A percentile compares a stretch with the other conserved stretches of the same genome.
These are phyloP conservation scores for Haemorhous mexicanus DNA, from an alignment of 2,113 vertebrate species.

Conservation along the genomic window DNA sequence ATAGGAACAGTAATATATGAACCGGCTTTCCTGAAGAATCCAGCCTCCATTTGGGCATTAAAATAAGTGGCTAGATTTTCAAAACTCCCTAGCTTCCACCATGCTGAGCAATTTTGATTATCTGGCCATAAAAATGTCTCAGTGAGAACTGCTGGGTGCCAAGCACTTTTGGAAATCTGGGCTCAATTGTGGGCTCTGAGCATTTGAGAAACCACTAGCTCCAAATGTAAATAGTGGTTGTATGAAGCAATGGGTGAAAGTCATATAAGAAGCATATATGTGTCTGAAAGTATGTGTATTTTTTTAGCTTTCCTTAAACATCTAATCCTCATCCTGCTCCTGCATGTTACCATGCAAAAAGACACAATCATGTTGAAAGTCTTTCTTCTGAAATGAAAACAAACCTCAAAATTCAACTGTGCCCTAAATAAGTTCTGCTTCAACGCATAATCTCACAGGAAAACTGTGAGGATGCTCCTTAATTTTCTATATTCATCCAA, in stretches of 20 bases:
- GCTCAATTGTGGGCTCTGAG: slow-evolving; percentile 60
- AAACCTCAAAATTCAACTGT: not conserved
- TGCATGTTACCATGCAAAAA: not conserved
- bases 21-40: slow-evolving; percentile 20
- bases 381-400: not conserved
- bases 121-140: slow-evolving; percentile 67
- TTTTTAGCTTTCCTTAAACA: not conserved
- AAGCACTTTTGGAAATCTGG: slow-evolving; percentile 67
- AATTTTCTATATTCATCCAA: not conserved
- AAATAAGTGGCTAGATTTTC: slow-evolving; percentile 58
- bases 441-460: not conserved
- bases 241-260: slow-evolving; percentile 35
- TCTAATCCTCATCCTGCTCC: not conserved
- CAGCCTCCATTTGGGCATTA: slow-evolving; percentile 32
- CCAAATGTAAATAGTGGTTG: slow-evolving; percentile 11
- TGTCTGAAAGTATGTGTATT: not conserved
- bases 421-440: not conserved
- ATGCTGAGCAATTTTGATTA: slow-evolving; percentile 66
- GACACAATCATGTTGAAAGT: not conserved
- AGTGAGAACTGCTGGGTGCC: slow-evolving; percentile 58
- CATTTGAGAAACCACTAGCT: slow-evolving; percentile 42
- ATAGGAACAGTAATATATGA: slow-evolving; percentile 11
- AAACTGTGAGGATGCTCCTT: not conserved
- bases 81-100: slow-evolving; percentile 52
- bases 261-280: not conserved